phyloP scores from a whole-genome alignment of 2,113 vertebrate species.

The Turdus rufiventris region DNA sequence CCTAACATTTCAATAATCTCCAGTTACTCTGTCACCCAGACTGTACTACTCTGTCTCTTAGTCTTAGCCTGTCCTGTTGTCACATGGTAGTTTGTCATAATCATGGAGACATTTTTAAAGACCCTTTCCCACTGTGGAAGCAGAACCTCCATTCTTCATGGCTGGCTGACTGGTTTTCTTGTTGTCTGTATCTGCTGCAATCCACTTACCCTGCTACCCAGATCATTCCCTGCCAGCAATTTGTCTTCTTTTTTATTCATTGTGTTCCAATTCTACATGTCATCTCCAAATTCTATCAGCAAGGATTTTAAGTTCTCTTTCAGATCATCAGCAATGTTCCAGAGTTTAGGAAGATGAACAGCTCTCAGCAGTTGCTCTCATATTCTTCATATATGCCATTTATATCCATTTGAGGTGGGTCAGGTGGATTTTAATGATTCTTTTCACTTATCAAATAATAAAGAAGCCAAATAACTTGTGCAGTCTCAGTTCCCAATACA shows the following conservation, averaged over 20 bases:
- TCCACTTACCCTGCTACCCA: neutral
- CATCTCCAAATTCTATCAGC: neutral
- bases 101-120: neutral
- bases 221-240: neutral
- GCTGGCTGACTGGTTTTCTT: neutral
- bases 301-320: neutral
- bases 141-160: neutral
- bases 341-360: neutral
- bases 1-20: neutral
- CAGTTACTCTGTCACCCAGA: neutral
- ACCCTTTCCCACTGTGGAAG: neutral
- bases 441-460: neutral
- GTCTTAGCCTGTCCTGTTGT: neutral
- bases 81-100: neutral
- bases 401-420: neutral
- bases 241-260: neutral
- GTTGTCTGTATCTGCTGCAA: neutral
- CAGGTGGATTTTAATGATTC: neutral
- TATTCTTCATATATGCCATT: neutral
- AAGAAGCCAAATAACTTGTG: neutral
- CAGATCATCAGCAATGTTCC: neutral
- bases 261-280: neutral
- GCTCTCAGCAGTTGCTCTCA: neutral
- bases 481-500: neutral
- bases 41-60: neutral